These are phyloP conservation scores for Gymnothorax reevesii DNA, from an alignment of 2,797 vertebrate species.

Conservation along the genomic window DNA sequence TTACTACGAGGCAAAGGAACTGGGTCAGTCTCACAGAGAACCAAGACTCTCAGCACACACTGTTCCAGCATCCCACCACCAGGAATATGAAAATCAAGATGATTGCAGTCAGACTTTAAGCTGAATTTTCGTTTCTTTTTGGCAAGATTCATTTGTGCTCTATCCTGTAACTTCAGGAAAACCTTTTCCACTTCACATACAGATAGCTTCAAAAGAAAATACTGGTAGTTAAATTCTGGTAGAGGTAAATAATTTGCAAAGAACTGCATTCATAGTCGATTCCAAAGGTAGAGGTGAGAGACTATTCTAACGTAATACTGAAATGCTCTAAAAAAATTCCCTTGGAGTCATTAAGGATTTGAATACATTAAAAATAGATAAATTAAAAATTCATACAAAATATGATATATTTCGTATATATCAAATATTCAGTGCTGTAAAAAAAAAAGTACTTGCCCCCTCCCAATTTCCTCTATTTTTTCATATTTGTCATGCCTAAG, in stretches of 20 bases:
- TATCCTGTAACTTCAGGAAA: background rate
- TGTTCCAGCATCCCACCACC: background rate
- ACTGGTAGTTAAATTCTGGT: background rate
- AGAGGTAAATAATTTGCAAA: background rate
- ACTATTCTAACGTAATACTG: background rate
- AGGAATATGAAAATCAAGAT: background rate
- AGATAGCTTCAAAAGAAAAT: background rate
- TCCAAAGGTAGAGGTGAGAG: background rate
- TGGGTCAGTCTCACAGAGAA: background rate
- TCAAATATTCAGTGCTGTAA: too few relatives aligned
- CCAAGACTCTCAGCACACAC: background rate
- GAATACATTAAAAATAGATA: too few relatives aligned
- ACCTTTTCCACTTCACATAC: background rate
- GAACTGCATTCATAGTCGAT: background rate
- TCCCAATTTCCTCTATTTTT: too few relatives aligned
- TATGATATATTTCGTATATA: too few relatives aligned
- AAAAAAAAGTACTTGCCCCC: too few relatives aligned
- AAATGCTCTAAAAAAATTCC: background rate
- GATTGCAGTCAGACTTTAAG: background rate
- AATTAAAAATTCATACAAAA: too few relatives aligned
- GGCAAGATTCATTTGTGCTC: background rate
- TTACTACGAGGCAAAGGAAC: background rate
- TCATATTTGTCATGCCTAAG: too few relatives aligned
- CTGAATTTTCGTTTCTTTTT: background rate
- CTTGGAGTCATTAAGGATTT: too few relatives aligned